Evolutionary conservation across 2,797 vertebrate genomes (phyloP), one percentile per base, ranked within the genome.

Genomic region (Mergus octosetaceus): DNA sequence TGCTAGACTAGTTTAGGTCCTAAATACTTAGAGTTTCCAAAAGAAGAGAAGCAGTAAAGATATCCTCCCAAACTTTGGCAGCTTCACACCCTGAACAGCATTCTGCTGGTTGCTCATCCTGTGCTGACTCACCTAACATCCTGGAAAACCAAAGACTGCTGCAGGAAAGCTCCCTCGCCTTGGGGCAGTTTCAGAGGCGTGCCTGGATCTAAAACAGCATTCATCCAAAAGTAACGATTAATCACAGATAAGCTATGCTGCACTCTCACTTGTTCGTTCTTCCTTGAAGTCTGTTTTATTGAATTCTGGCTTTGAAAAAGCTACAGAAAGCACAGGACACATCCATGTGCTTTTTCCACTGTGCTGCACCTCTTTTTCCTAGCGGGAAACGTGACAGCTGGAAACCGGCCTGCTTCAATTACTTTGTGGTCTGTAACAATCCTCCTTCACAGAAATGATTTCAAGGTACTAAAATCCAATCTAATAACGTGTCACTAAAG

Each of bases 371-470:
- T 81, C 7, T 14, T 11, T 73, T 85, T 83, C 85, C 91, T 39
- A 86, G 60, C 4, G 11, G 75, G 62, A 76, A 66, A 88, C 76
- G 73, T 19, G 85, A 93, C 78, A 96, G 91, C 78, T 80, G 88
- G 90, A 94, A 54, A 84, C 58, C 12, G 32, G 71, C 53, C 61
- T 79, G 78, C 84, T 94, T 87, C 87, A 72, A 85, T 93, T 82
- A 90, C 83, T 84, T 82, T 51, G 88, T 61, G 86, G 75, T 87
- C 65, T 92, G 71, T 61, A 91, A 95, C 78, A 96, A 87, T 80
- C 66, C 78, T 92, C 84, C 86, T 73, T 61, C 85, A 77, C 75
- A 77, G 93, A 93, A 95, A 90, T 69, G 22, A 85, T 87, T 94
- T 77, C 43, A 12, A 92, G 83, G 90, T 19, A 85, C 84, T 81